Conservation (phyloP, 2,113 vertebrate genomes). For the Craseonycteris thonglongyai region DNA sequence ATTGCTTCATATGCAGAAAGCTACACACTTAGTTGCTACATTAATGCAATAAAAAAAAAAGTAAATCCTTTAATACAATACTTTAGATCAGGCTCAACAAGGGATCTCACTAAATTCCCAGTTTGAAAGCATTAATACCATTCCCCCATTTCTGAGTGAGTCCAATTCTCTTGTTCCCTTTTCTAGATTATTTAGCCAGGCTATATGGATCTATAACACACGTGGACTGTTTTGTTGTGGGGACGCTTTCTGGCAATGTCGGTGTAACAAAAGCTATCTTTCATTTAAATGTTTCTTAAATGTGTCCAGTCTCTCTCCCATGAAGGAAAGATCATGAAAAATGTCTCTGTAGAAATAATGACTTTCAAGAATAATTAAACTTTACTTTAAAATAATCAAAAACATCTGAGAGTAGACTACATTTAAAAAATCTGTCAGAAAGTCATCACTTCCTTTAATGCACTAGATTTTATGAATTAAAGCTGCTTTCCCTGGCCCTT, state of each 20-base stretch:
- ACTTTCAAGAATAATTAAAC: background rate
- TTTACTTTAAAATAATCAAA: background rate
- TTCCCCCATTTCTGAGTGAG: background rate
- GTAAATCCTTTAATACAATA: background rate
- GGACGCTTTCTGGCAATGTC: background rate
- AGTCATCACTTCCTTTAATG: background rate
- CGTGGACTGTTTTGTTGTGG: background rate
- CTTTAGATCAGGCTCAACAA: background rate
- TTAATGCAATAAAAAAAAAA: background rate
- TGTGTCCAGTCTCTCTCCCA: background rate
- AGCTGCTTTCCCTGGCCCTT: background rate
- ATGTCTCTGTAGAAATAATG: background rate
- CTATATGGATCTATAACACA: background rate
- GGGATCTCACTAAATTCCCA: background rate
- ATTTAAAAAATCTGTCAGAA: constrained; percentile 34
- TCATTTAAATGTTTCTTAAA: background rate
- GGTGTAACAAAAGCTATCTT: background rate
- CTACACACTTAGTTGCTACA: background rate
- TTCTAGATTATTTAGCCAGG: background rate
- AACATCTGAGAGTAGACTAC: background rate
- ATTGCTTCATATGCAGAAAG: background rate
- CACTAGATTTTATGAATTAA: constrained; percentile 41
- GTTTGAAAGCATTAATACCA: background rate
- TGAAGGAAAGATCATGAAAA: background rate
- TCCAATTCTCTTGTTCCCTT: background rate